A percentile compares a stretch with the other conserved stretches of the same genome.
These are phyloP conservation scores for Stenopsyche tienmushanensis DNA, from an alignment of 1,140 invertebrate genomes.

Conservation along the genomic window DNA sequence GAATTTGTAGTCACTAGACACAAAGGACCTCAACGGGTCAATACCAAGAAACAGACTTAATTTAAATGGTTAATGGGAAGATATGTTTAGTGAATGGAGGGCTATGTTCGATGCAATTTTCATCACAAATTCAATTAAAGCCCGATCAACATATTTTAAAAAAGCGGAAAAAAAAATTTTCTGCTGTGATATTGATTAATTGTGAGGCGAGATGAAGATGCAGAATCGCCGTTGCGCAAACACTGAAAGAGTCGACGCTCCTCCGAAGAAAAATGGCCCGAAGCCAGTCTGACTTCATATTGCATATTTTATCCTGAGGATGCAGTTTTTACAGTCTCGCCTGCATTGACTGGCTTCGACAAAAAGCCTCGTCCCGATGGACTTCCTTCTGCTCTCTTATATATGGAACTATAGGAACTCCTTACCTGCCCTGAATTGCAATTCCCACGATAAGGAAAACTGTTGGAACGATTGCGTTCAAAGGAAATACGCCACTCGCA, in stretches of 20 bases:
- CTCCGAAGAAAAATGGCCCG: slow-evolving; percentile 6
- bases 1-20: too few relatives aligned
- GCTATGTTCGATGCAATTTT: too few relatives aligned
- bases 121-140: too few relatives aligned
- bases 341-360: slow-evolving; percentile 1
- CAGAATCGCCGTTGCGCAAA: neutral
- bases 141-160: too few relatives aligned
- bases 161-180: too few relatives aligned
- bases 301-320: slow-evolving; percentile 22
- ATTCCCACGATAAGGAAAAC: neutral
- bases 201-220: neutral
- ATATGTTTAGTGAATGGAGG: too few relatives aligned
- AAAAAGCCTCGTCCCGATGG: neutral
- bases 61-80: too few relatives aligned
- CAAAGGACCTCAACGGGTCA: too few relatives aligned
- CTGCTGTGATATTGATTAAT: neutral
- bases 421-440: slow-evolving; percentile 8
- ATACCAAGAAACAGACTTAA: too few relatives aligned
- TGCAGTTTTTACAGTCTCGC: slow-evolving; percentile 16
- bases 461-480: neutral
- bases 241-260: neutral
- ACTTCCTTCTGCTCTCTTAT: neutral
- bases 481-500: neutral
- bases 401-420: neutral
- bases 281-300: slow-evolving; percentile 2